Evolutionary conservation across 2,113 vertebrate species (phyloP), one percentile per base, ranked within the genome.

Genomic region (Bothrops jararaca): DNA sequence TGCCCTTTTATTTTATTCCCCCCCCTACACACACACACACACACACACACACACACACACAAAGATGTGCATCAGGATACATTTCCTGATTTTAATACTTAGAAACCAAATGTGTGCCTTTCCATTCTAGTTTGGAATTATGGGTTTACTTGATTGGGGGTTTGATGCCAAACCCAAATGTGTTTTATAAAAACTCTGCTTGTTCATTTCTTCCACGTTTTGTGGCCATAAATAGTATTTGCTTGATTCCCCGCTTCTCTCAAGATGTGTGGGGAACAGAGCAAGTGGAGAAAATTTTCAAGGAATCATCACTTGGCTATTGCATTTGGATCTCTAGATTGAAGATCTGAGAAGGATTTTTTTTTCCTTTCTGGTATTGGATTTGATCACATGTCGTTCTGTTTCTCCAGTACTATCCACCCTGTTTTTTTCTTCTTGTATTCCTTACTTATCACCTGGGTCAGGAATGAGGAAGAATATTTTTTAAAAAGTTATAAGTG

Each of bases 91-190:
- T 94, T 24, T 90, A 95, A 64, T 92, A 92, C 93, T 95, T 92
- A 93, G 92, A 97, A 96, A 96, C 97, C 96, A 96, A 96, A 95
- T 5, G 94, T 91, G 97, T 97, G 97, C 97, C 97, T 97, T 97
- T 94, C 94, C 95, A 93, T 94, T 92, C 89, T 89, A 95, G 54
- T 96, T 95, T 94, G 95, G 95, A 94, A 45, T 56, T 85, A 23
- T 93, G 93, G 90, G 91, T 95, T 93, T 93, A 54, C 93, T 93
- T 94, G 24, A 13, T 74, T 29, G 74, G 87, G 96, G 95, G 90
- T 96, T 95, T 34, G 87, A 96, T 97, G 96, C 97, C 96, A 97
- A 97, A 96, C 94, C 87, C 93, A 95, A 34, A 89, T 12, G 52
- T 92, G 95, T 90, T 95, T 50, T 48, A n/a, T 92, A 89, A 93